These are phyloP conservation scores for Drosophila bunnanda DNA, from an alignment of 2,888 invertebrate species.

Conservation along the genomic window DNA sequence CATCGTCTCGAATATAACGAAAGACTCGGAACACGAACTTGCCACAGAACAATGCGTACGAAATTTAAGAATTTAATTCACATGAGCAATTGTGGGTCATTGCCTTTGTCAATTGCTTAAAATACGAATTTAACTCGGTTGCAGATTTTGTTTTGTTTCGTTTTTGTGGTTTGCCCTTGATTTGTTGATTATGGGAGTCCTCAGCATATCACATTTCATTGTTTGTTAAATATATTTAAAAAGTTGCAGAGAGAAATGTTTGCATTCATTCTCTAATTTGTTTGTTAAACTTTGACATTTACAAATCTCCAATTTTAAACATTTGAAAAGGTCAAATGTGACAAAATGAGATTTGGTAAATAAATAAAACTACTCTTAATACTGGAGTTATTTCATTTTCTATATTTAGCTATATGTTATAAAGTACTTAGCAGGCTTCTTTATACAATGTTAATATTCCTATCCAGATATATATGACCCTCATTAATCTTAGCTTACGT, in stretches of 20 bases:
- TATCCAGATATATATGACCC: background rate
- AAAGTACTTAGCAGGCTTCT: too few relatives aligned
- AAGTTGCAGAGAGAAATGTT: background rate
- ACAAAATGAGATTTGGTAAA: too few relatives aligned
- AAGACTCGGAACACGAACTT: constrained; percentile 25
- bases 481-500: background rate
- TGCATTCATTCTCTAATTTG: background rate
- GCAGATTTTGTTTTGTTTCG: background rate
- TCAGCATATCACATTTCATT: constrained; percentile 3
- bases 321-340: constrained; percentile 1
- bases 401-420: too few relatives aligned
- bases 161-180: constrained; percentile 15
- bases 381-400: background rate
- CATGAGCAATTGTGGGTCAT: constrained; percentile 35
- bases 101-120: constrained; percentile 41
- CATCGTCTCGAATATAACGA: constrained; percentile 1
- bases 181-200: constrained; percentile 22
- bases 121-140: background rate
- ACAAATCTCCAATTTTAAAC: background rate
- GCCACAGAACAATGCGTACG: constrained; percentile 39
- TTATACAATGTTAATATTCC: background rate
- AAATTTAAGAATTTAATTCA: constrained; percentile 3
- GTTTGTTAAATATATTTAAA: constrained; percentile 9
- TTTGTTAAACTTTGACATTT: background rate
- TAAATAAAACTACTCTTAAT: background rate